phyloP scores from a whole-genome alignment of 2,113 vertebrate genomes.

The Seriola dumerili region DNA sequence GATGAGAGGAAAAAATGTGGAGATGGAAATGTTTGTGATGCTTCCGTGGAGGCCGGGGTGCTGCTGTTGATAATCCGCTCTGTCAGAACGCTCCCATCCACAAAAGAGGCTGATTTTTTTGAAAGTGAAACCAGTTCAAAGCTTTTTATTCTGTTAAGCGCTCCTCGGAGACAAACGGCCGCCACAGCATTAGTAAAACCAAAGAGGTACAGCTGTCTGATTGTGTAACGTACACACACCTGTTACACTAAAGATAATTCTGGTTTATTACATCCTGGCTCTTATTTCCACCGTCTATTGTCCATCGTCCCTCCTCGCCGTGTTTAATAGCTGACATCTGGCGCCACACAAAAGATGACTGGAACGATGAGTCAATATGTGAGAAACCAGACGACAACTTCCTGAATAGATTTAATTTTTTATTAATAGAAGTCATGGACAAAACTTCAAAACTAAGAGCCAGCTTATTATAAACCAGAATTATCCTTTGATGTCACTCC shows the following conservation, averaged over 20 bases:
- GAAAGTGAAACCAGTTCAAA: constrained; percentile 49
- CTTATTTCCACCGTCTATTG: background rate
- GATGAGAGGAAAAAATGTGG: constrained; percentile 48
- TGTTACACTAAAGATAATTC: constrained; percentile 3
- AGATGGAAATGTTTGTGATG: constrained; percentile 55
- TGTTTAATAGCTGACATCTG: background rate
- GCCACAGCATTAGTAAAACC: background rate
- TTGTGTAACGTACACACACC: constrained; percentile 4
- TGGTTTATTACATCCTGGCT: background rate
- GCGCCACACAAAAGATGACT: background rate
- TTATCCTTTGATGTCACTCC: no score
- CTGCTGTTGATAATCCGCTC: constrained; percentile 52
- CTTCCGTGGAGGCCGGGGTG: constrained; percentile 32
- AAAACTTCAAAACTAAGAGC: no score
- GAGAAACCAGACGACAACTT: background rate
- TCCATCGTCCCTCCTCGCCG: no score
- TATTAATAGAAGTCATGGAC: no score
- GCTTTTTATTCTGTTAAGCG: constrained; percentile 23
- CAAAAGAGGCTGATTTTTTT: constrained; percentile 47
- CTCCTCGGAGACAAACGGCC: constrained; percentile 21
- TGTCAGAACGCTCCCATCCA: constrained; percentile 36
- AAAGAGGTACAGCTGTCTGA: constrained; percentile 1
- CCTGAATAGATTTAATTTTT: background rate
- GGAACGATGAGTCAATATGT: no score
- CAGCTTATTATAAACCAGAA: no score